phyloP scores from a whole-genome alignment of 2,113 vertebrate genomes.

The Calidris pygmaea region DNA sequence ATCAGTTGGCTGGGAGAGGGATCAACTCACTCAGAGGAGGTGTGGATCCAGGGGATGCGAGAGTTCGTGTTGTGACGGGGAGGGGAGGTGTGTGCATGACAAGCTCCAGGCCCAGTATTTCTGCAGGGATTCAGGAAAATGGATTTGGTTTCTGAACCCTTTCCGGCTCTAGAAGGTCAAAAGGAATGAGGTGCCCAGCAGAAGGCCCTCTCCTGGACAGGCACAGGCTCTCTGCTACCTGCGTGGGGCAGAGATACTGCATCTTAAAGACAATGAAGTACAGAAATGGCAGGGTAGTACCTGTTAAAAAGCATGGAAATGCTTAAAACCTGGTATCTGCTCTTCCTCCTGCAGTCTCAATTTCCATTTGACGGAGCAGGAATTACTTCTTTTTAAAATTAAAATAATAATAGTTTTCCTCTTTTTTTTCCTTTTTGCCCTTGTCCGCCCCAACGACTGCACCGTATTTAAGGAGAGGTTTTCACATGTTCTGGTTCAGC shows the following conservation, averaged over 20 bases:
- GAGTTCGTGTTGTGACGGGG: accelerated
- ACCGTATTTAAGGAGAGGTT: background rate
- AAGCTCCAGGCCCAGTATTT: background rate
- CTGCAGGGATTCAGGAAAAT: background rate
- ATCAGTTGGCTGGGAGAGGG: background rate
- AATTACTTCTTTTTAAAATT: background rate
- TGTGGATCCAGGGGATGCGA: accelerated
- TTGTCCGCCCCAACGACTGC: accelerated
- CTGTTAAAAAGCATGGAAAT: background rate
- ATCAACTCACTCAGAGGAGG: accelerated
- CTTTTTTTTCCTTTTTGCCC: background rate
- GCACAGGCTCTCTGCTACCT: background rate
- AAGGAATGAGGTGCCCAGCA: background rate
- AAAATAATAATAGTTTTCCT: background rate
- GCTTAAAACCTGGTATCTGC: background rate
- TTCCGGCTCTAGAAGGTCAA: background rate
- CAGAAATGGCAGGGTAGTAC: background rate
- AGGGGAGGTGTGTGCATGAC: accelerated
- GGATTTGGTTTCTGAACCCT: background rate
- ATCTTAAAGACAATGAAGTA: background rate
- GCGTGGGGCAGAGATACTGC: accelerated
- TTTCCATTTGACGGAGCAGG: background rate
- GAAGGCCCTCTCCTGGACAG: background rate
- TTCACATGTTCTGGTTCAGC: background rate
- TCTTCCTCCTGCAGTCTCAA: background rate